Evolutionary conservation across 2,113 vertebrate genomes (phyloP), one percentile per base, ranked within the genome.

Genomic region (Nannospalax galili): DNA sequence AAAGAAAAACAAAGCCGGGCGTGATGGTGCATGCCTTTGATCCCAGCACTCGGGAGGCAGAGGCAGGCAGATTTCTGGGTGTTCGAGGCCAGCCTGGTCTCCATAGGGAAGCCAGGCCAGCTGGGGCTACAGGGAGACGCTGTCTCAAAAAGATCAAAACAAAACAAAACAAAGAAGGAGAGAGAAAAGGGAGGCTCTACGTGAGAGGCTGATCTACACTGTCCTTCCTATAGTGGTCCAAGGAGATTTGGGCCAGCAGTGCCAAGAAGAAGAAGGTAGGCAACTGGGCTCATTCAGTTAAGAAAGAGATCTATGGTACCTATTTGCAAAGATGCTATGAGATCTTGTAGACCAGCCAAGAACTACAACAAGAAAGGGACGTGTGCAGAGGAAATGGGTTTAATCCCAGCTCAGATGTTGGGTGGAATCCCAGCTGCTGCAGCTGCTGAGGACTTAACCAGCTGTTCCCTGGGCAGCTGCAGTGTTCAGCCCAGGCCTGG

Each of bases 391-490:
- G 86, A 94, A 92, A 87, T 78, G 79, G 70, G 45, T 94, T 96
- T 92, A 93, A 89, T 91, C 92, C 58, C 82, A 93, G 84, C 73
- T 97, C 88, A 84, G 87, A 90, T 48, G 77, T 62, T 96, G 90
- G 60, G 92, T 89, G 65, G 92, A 96, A 90, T 95, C 87, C 90
- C 94, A 97, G 92, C 92, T 96, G 95, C 89, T 96, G 81, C 97
- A 96, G 97, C 95, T 97, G 96, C 88, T 95, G 60, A 48, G 73
- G 92, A 90, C 79, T 97, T 97, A 97, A 74, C 95, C 97, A 97
- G 95, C 92, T 97, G 97, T 94, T 95, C 80, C 52, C 56, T 77
- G 79, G 88, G 91, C 96, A 98, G 91, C 94, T 97, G 95, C 86
- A 89, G 67, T 30, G 16, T 77, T 92, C 91, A 77, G 26, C 65